These are phyloP conservation scores for Microcebus murinus DNA, from an alignment of 2,113 vertebrate genomes.

Conservation along the genomic window DNA sequence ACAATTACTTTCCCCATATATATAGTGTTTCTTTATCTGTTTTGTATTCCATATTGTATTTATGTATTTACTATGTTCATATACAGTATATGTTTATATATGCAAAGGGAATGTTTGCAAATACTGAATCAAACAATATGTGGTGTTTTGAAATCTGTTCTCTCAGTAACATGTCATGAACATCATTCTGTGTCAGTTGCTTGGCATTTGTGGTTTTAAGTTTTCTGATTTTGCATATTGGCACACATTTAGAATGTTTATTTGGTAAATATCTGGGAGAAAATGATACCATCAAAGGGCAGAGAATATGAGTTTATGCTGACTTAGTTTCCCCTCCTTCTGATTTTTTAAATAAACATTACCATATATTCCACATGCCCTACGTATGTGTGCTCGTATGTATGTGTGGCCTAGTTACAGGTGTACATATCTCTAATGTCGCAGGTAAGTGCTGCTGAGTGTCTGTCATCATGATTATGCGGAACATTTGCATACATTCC, in stretches of 20 bases:
- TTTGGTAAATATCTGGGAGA: not conserved
- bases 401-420: not conserved
- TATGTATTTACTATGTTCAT: not conserved
- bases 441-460: not conserved
- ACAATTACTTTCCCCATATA: not conserved
- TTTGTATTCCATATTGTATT: not conserved
- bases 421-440: not conserved
- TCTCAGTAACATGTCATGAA: not conserved
- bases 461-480: not conserved
- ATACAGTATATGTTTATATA: not conserved
- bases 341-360: not conserved
- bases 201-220: not conserved
- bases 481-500: not conserved
- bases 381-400: not conserved
- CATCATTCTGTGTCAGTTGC: not conserved
- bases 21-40: not conserved
- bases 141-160: not conserved
- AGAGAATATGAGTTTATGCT: not conserved
- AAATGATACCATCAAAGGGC: not conserved
- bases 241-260: not conserved
- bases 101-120: not conserved
- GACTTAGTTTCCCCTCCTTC: not conserved
- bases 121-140: not conserved
- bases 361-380: not conserved
- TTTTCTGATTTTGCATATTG: not conserved